Percentiles rank a stretch among this genome's conserved stretches.
Conservation (phyloP, 2,113 vertebrate species). For the Physeter macrocephalus region DNA sequence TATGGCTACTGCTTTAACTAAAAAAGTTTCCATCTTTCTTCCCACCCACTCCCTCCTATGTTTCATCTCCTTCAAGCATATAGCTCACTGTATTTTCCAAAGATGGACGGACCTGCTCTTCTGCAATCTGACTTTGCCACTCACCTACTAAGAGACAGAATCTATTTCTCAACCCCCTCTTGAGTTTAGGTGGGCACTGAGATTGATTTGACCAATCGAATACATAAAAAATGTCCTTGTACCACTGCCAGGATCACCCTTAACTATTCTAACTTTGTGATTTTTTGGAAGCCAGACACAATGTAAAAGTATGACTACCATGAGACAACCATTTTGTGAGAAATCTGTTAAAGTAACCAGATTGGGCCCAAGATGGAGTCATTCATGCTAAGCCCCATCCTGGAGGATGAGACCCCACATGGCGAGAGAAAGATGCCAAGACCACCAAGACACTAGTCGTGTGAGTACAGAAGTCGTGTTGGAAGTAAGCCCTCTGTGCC, state of each 20-base stretch:
- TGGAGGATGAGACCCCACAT: background rate
- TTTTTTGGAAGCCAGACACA: background rate
- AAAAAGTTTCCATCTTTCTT: background rate
- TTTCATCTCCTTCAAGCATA: background rate
- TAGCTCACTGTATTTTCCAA: background rate
- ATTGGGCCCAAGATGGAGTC: background rate
- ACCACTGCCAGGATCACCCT: background rate
- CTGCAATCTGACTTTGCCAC: background rate
- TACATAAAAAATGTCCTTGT: background rate
- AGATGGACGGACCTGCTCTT: background rate
- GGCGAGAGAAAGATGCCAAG: background rate
- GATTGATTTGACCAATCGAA: background rate
- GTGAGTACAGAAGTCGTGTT: background rate
- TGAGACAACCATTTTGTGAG: background rate
- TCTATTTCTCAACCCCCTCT: background rate
- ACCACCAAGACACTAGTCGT: background rate
- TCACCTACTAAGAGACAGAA: background rate
- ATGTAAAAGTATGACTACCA: background rate
- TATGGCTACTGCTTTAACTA: background rate
- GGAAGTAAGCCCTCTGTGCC: background rate
- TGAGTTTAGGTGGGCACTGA: background rate
- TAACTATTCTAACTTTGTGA: background rate
- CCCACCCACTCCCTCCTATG: background rate
- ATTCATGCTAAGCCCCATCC: background rate
- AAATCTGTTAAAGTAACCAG: background rate